Evolutionary conservation across 2,888 invertebrate species (phyloP).

Genomic region (Chironomus riparius): DNA sequence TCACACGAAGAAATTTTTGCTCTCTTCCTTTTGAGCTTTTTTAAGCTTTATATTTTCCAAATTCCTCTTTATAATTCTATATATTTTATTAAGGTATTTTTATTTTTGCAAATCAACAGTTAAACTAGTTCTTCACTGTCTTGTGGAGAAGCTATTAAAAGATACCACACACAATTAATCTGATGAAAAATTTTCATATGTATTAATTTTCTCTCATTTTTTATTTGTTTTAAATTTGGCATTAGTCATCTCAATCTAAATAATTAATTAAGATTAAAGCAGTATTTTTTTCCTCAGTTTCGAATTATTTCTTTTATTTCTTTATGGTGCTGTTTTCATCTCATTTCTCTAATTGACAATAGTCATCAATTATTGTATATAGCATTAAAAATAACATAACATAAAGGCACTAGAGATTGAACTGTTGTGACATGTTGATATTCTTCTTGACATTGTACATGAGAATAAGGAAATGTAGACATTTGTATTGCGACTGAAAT

Average conservation of each 20-base stretch:
- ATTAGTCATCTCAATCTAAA: slow-evolving; percentile 28
- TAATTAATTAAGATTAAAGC: slow-evolving; percentile 28
- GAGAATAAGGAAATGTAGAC: not conserved
- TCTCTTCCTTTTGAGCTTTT: not conserved
- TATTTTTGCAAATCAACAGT: not conserved
- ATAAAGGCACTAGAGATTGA: no score
- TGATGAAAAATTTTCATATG: not conserved
- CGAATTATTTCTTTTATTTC: not conserved
- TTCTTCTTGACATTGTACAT: no score
- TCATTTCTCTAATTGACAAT: slow-evolving; percentile 1
- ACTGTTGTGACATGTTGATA: no score
- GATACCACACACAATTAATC: slow-evolving; percentile 28
- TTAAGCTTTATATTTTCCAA: not conserved
- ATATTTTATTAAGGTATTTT: not conserved
- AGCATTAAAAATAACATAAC: no score
- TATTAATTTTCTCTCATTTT: not conserved
- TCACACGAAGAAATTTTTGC: not conserved
- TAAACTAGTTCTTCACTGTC: slow-evolving; percentile 11
- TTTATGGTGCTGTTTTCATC: not conserved
- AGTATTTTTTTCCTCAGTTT: not conserved
- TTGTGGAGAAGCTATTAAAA: not conserved
- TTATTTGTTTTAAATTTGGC: slow-evolving; percentile 24
- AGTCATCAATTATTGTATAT: slow-evolving; percentile 11
- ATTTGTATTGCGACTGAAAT: not conserved
- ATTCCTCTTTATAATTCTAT: not conserved